phyloP scores from a whole-genome alignment of 2,113 vertebrate species.

The Camelus bactrianus region DNA sequence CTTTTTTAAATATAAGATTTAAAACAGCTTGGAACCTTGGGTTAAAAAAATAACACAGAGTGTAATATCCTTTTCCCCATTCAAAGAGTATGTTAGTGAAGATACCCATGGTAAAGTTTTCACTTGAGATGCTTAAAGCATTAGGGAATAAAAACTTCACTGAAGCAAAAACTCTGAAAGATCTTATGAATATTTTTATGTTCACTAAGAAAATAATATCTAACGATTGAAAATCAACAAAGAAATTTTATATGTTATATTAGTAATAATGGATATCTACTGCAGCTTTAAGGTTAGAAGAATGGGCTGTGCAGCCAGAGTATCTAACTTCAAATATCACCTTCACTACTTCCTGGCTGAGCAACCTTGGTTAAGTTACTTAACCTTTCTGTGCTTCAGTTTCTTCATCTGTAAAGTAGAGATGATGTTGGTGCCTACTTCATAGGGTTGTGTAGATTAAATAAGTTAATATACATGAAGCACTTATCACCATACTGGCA shows the following conservation, averaged over 20 bases:
- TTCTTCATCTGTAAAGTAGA: background rate
- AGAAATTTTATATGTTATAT: background rate
- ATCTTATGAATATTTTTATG: background rate
- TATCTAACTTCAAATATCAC: background rate
- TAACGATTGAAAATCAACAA: background rate
- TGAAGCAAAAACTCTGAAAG: background rate
- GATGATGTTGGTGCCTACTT: background rate
- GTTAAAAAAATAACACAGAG: background rate
- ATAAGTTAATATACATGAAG: background rate
- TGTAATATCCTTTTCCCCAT: background rate
- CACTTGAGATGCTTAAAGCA: background rate
- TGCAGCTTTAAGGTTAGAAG: background rate
- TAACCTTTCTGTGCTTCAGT: background rate
- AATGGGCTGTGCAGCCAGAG: background rate
- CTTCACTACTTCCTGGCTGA: background rate
- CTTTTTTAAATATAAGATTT: slow-evolving; percentile 33
- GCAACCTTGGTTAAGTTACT: background rate
- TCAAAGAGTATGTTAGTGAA: background rate
- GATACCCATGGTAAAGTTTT: background rate
- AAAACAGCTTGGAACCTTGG: background rate
- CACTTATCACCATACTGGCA: background rate
- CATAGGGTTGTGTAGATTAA: background rate
- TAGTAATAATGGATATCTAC: background rate
- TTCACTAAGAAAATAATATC: background rate
- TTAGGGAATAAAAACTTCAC: background rate